Conservation (phyloP, 1,140 invertebrate genomes). For the Zaprionus inermis region DNA sequence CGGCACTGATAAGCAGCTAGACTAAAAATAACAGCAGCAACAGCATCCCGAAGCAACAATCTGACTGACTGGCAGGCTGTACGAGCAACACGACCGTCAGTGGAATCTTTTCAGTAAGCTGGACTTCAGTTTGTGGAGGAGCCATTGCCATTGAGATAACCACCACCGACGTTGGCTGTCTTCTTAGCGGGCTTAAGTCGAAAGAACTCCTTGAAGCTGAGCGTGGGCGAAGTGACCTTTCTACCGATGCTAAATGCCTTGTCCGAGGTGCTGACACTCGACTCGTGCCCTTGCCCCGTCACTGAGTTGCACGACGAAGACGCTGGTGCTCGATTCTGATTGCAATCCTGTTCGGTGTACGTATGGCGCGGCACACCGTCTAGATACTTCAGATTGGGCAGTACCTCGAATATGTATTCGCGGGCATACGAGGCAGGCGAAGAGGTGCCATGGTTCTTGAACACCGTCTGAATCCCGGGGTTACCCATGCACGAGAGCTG, state of each 20-base stretch:
- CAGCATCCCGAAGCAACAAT: constrained; percentile 37
- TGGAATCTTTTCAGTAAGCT: constrained; percentile 16
- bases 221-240: constrained; percentile 37
- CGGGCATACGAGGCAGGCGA: constrained; percentile 13
- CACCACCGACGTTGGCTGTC: constrained; percentile 6
- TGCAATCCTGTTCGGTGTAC: constrained; percentile 7
- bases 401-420: constrained; percentile 65
- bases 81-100: not conserved
- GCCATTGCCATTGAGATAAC: constrained; percentile 45
- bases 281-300: constrained; percentile 51
- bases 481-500: constrained; percentile 81
- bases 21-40: constrained; percentile 52
- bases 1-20: constrained; percentile 53
- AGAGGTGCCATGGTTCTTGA: constrained; percentile 37
- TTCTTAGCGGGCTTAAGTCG: constrained; percentile 56
- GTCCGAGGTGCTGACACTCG: constrained; percentile 64
- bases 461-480: constrained; percentile 60
- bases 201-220: constrained; percentile 72
- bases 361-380: constrained; percentile 54
- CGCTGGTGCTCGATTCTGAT: constrained; percentile 5
- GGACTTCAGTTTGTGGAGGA: constrained; percentile 69
- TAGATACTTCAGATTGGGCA: constrained; percentile 66
- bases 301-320: constrained; percentile 48
- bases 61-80: not conserved
- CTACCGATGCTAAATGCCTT: constrained; percentile 26